Evolutionary conservation across 2,888 invertebrate species (phyloP).

Genomic region (Sisyra nigra): DNA sequence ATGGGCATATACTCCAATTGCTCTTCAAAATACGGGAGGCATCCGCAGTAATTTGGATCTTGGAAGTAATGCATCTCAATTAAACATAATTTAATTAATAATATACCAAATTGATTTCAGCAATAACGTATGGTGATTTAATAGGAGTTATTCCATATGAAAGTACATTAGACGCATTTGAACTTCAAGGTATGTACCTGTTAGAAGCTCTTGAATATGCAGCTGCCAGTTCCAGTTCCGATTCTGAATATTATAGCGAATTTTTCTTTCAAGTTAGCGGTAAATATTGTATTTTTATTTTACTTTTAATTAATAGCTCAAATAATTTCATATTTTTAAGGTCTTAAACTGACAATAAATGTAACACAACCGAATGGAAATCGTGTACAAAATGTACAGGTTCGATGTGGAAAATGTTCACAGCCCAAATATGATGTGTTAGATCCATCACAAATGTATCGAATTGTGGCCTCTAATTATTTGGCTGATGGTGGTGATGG

Average conservation of each 20-base stretch:
- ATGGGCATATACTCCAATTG: conserved; percentile 54
- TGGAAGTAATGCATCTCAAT: conserved; percentile 29
- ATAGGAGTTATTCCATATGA: conserved; percentile 58
- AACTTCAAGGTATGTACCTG: conserved; percentile 48
- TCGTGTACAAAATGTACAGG: conserved; percentile 36
- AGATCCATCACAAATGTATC: conserved; percentile 38
- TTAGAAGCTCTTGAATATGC: conserved; percentile 43
- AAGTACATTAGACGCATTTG: conserved; percentile 56
- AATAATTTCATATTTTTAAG: no score
- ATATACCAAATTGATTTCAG: conserved; percentile 24
- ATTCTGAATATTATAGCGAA: conserved; percentile 29
- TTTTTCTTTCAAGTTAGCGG: conserved; percentile 44
- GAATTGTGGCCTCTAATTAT: conserved; percentile 43
- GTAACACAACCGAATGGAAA: conserved; percentile 36
- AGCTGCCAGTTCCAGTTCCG: conserved; percentile 25
- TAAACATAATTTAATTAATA: background rate
- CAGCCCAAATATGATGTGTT: conserved; percentile 46
- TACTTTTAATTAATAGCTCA: no score
- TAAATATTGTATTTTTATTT: conserved; percentile 14
- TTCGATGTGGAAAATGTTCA: conserved; percentile 45
- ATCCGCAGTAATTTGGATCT: conserved; percentile 50
- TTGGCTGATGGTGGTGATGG: conserved; percentile 55
- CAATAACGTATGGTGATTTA: conserved; percentile 52
- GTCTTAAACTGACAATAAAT: conserved; percentile 31
- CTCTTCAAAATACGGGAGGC: conserved; percentile 50